phyloP scores from a whole-genome alignment of 2,888 invertebrate species.

The Acrocyrtus sp. region DNA sequence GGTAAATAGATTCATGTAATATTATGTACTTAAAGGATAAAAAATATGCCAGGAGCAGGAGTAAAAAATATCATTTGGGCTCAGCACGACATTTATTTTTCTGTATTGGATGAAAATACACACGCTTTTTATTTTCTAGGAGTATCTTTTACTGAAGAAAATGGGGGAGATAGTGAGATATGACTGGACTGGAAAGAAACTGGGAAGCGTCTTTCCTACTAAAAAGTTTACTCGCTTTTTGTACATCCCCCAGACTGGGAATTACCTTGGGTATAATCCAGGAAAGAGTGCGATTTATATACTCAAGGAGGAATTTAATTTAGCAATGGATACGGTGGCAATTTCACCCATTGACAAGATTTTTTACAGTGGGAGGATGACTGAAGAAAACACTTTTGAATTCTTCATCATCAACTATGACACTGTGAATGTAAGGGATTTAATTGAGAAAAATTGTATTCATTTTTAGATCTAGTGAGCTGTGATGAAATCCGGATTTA shows the following conservation, averaged over 20 bases:
- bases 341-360: slow-evolving; percentile 58
- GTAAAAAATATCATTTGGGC: not conserved
- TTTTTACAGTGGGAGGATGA: slow-evolving; percentile 27
- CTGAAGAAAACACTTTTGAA: slow-evolving; percentile 53
- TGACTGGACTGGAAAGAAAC: slow-evolving; percentile 56
- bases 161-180: slow-evolving; percentile 56
- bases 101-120: not conserved
- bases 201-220: slow-evolving; percentile 40
- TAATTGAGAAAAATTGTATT: too few species aligned
- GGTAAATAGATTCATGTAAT: slow-evolving; percentile 16
- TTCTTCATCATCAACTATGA: slow-evolving; percentile 58
- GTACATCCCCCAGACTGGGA: slow-evolving; percentile 50
- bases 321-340: slow-evolving; percentile 58
- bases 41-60: slow-evolving; percentile 2
- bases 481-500: slow-evolving; percentile 30
- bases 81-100: not conserved
- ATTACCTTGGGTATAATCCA: slow-evolving; percentile 59
- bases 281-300: slow-evolving; percentile 57
- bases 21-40: not conserved
- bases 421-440: slow-evolving; percentile 51
- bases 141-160: slow-evolving; percentile 59
- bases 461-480: slow-evolving; percentile 25
- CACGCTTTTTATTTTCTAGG: slow-evolving; percentile 35
- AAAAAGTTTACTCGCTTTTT: slow-evolving; percentile 58
- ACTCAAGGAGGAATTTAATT: slow-evolving; percentile 58